Conservation (phyloP, 2,797 vertebrate genomes). For the Sitta carolinensis region DNA sequence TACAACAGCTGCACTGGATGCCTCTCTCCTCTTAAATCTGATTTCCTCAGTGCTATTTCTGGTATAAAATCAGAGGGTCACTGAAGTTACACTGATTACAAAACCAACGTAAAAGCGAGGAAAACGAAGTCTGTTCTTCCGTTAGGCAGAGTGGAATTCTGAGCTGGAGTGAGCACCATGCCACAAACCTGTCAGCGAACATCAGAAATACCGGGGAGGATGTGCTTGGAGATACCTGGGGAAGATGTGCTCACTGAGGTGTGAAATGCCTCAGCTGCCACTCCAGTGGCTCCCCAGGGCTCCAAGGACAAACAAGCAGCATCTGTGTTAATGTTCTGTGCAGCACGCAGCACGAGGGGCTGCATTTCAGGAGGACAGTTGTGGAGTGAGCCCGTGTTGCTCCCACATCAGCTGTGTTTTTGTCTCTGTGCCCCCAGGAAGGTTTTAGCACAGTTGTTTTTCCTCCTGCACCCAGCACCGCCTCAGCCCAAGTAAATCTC, state of each 20-base stretch:
- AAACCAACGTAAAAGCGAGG: background rate
- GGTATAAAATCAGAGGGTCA: background rate
- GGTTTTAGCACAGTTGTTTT: background rate
- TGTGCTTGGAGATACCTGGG: background rate
- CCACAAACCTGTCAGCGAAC: background rate
- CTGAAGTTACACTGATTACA: background rate
- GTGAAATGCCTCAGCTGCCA: background rate
- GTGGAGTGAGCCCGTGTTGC: fast-evolving
- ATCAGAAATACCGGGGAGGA: constrained; percentile 32
- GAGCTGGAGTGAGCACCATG: background rate
- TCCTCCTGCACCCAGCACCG: background rate
- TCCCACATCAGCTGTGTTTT: background rate
- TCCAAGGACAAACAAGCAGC: constrained; percentile 29
- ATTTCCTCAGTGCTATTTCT: background rate
- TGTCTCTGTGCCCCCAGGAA: background rate
- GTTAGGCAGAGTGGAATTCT: background rate
- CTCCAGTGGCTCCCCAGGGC: background rate
- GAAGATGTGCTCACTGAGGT: background rate
- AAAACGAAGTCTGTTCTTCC: background rate
- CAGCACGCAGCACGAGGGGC: background rate
- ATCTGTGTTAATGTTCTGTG: background rate
- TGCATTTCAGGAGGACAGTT: background rate
- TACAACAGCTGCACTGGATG: fast-evolving
- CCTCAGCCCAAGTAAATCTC: background rate
- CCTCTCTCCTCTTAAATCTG: background rate